Base-by-base conservation (phyloP, 1,140 invertebrate genomes). In the Chironomus tepperi region DNA sequence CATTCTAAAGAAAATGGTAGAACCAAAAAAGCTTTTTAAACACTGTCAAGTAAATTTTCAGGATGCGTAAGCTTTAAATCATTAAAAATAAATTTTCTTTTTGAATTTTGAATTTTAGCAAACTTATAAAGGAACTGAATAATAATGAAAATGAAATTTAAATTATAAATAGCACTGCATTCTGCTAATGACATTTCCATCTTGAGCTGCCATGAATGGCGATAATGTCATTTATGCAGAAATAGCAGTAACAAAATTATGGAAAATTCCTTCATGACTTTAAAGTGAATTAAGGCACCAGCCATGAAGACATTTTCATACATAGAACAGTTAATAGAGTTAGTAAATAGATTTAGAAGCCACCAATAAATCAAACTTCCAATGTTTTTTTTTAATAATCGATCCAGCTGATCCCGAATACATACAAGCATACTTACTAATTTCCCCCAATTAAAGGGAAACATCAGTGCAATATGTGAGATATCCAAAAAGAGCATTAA, bases 401-500 rank as follows among this genome's bases (percentile, higher is more conserved):
- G n/a, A 19, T 73, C 24, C 42, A 42, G 73, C 24, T 47, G 73
- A 47, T 64, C n/a, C 18, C 19, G 42, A 72, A 42, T 72, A 76
- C 19, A 43, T 42, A n/a, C 73, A 67, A 57, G n/a, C 18, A 75
- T 75, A 86, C 89, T 87, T 83, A 93, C 91, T 86, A 93, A 80
- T 87, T 88, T 90, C 76, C 88, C 85, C 91, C 91, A 93, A 82
- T 93, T 92, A 80, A 93, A 89, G 77, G 92, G 91, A 84, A 93
- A 91, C 83, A 93, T 86, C 79, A 90, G 88, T 75, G 89, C 86
- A 78, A 93, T 88, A 79, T 93, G 89, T 77, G 92, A 91, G 82
- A 94, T 89, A 86, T 93, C 92, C 82, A 94, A 88, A 85, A 92
- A 90, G 79, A 94, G 87, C 82, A 94, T 87, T 77, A 92, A 85